phyloP scores from a whole-genome alignment of 2,888 invertebrate species.

The Cyrtodaria siliqua region DNA sequence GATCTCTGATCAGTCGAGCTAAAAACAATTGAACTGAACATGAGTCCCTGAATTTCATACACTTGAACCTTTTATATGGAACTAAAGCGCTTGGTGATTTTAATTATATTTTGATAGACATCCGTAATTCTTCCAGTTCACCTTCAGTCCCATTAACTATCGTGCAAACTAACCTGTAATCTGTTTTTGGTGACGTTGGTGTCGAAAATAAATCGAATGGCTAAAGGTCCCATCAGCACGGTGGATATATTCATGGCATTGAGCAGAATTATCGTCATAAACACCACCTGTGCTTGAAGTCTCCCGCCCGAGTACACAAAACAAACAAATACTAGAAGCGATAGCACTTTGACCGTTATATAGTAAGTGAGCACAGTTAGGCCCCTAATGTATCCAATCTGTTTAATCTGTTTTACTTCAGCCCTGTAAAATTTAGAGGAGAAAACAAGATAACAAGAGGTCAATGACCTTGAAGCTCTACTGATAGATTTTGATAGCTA shows the following conservation, averaged over 20 bases:
- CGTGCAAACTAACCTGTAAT: constrained; percentile 88
- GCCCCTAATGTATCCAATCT: constrained; percentile 86
- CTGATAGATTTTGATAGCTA: too few species aligned
- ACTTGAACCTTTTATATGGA: too few species aligned
- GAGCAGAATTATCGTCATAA: constrained; percentile 94
- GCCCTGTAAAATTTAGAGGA: constrained; percentile 42
- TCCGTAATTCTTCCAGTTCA: too few species aligned
- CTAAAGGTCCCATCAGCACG: constrained; percentile 95
- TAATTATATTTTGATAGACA: too few species aligned
- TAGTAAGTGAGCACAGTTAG: constrained; percentile 90
- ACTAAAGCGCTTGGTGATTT: too few species aligned
- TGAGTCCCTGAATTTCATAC: too few species aligned
- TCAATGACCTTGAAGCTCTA: too few species aligned
- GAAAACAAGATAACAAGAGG: too few species aligned
- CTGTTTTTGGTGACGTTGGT: constrained; percentile 92
- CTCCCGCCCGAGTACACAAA: constrained; percentile 90
- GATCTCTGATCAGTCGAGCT: too few species aligned
- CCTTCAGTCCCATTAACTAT: too few species aligned
- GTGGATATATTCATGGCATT: constrained; percentile 94
- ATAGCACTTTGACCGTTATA: constrained; percentile 91
- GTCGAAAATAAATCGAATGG: constrained; percentile 93
- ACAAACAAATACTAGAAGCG: constrained; percentile 93
- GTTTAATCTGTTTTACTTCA: constrained; percentile 42
- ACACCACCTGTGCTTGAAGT: constrained; percentile 89
- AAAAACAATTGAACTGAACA: too few species aligned